These are phyloP conservation scores for Axea sp. DNA, from an alignment of 2,888 invertebrate species.

Conservation along the genomic window DNA sequence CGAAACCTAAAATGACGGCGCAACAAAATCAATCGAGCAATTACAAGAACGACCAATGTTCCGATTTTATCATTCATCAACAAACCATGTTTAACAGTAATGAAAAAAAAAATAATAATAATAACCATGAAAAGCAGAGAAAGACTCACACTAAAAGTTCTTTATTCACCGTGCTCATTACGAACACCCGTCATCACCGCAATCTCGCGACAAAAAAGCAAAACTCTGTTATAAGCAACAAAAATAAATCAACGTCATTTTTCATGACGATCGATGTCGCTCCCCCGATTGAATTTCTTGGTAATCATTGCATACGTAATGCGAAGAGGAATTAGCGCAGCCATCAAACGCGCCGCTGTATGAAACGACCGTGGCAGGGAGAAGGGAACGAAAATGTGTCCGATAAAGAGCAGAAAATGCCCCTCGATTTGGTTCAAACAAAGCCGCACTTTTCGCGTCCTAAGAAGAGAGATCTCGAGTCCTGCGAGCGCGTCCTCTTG, in stretches of 20 bases:
- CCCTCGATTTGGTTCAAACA: slow-evolving; percentile 42
- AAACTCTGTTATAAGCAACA: slow-evolving; percentile 32
- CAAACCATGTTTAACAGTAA: too few relatives aligned
- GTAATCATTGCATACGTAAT: slow-evolving; percentile 57
- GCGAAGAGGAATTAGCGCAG: slow-evolving; percentile 41
- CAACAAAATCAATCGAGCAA: too few relatives aligned
- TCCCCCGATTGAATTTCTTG: slow-evolving; percentile 52
- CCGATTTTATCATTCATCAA: too few relatives aligned
- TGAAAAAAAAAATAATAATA: too few relatives aligned
- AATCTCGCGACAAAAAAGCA: slow-evolving; percentile 23
- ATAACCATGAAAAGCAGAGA: too few relatives aligned
- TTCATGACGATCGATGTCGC: slow-evolving; percentile 52
- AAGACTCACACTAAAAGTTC: too few relatives aligned
- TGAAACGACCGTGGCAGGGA: slow-evolving; percentile 11
- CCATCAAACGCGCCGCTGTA: slow-evolving; percentile 32
- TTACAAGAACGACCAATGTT: too few relatives aligned
- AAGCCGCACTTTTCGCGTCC: slow-evolving; percentile 36
- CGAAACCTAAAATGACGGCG: too few relatives aligned
- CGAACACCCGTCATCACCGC: too few relatives aligned
- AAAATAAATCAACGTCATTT: slow-evolving; percentile 54
- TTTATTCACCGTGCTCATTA: too few relatives aligned
- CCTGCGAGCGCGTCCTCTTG: slow-evolving; percentile 26
- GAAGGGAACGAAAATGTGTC: slow-evolving; percentile 10
- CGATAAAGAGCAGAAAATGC: slow-evolving; percentile 25
- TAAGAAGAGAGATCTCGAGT: slow-evolving; percentile 31